phyloP scores from a whole-genome alignment of 2,113 vertebrate species.

The Butorides virescens region DNA sequence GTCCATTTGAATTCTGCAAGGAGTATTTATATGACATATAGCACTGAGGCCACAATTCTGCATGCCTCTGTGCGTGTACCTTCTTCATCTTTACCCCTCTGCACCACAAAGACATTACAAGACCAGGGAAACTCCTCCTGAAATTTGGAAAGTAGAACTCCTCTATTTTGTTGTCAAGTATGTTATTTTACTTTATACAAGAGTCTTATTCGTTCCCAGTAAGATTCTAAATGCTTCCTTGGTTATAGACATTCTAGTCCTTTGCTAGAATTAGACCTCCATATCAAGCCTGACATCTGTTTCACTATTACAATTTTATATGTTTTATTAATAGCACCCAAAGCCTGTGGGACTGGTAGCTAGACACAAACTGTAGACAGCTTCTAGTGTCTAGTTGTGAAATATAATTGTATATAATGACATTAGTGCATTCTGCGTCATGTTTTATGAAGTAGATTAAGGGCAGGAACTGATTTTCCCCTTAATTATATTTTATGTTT shows the following conservation, averaged over 20 bases:
- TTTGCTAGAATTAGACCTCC: not conserved
- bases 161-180: not conserved
- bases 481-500: not conserved
- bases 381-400: not conserved
- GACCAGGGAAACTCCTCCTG: not conserved
- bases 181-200: not conserved
- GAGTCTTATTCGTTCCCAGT: not conserved
- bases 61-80: not conserved
- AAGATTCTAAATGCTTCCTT: not conserved
- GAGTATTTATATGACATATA: not conserved
- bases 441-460: not conserved
- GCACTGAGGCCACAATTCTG: not conserved
- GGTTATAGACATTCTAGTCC: not conserved
- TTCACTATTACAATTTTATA: not conserved
- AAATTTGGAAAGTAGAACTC: not conserved
- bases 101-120: not conserved
- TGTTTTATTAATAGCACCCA: not conserved
- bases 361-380: not conserved
- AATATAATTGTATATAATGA: not conserved
- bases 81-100: not conserved
- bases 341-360: not conserved
- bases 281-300: not conserved
- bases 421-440: not conserved
- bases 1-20: not conserved
- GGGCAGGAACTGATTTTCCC: not conserved